These are phyloP conservation scores for Trachurus trachurus DNA, from an alignment of 2,797 vertebrate genomes.

Conservation along the genomic window DNA sequence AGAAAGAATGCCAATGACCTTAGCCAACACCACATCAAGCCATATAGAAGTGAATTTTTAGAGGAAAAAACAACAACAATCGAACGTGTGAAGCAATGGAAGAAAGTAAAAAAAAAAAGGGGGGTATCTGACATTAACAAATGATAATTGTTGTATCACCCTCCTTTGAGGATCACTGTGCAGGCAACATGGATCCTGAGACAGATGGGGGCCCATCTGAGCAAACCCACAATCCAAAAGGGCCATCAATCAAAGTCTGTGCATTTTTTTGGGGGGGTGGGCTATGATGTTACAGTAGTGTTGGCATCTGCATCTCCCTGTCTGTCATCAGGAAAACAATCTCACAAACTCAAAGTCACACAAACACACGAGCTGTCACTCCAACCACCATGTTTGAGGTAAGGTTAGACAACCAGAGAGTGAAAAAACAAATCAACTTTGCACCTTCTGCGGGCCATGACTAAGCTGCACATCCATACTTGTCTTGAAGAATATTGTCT, in stretches of 20 bases:
- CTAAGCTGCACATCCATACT: conserved; percentile 8
- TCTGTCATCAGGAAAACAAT: conserved; percentile 57
- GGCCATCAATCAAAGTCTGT: conserved; percentile 75
- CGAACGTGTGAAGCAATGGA: conserved; percentile 27
- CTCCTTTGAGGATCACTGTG: conserved; percentile 68
- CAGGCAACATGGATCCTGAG: conserved; percentile 60
- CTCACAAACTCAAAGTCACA: conserved; percentile 35
- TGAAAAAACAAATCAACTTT: conserved; percentile 1
- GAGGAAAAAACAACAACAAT: neutral
- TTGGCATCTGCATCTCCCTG: conserved; percentile 53
- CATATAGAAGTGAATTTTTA: conserved; percentile 13
- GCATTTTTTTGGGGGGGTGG: conserved; percentile 50
- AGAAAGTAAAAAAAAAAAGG: conserved; percentile 28
- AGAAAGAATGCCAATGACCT: conserved; percentile 33
- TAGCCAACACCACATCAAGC: conserved; percentile 14
- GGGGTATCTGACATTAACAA: conserved; percentile 73
- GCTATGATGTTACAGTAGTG: conserved; percentile 55
- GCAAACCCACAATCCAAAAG: conserved; percentile 71
- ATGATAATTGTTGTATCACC: conserved; percentile 70
- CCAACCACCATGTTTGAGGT: conserved; percentile 9
- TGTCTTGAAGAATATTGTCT: conserved; percentile 5
- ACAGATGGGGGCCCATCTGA: conserved; percentile 78
- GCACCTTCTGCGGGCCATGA: conserved; percentile 8
- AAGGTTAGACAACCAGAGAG: neutral
- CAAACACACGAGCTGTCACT: conserved; percentile 40